Evolutionary conservation across 2,113 vertebrate genomes (phyloP).

Genomic region (Tragelaphus imberbis): DNA sequence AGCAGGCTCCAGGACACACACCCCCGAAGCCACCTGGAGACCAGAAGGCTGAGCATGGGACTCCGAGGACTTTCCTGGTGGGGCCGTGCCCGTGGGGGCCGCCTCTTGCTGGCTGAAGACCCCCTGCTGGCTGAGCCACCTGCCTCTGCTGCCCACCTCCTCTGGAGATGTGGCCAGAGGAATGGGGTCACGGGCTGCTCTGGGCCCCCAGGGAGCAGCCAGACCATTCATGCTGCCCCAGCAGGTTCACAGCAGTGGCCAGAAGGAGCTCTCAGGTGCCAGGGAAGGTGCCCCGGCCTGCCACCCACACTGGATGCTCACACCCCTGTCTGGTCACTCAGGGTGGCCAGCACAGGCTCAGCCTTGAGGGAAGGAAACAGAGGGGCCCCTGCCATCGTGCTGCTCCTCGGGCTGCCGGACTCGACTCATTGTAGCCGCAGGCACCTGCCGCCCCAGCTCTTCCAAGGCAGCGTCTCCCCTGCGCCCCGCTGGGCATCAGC

Average conservation of each 20-base stretch:
- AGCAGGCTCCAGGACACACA: background rate
- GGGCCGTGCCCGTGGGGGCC: fast-evolving
- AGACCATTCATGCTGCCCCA: background rate
- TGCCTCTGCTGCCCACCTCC: background rate
- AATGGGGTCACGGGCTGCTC: background rate
- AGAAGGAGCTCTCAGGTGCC: background rate
- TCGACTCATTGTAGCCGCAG: background rate
- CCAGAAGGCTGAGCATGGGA: background rate
- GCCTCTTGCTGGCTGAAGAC: background rate
- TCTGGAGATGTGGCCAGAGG: background rate
- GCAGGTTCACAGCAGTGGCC: no score
- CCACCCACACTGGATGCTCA: background rate
- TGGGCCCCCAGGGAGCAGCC: background rate
- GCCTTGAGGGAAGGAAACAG: fast-evolving
- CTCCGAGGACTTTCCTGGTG: fast-evolving
- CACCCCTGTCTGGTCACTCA: background rate
- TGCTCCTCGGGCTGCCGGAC: background rate
- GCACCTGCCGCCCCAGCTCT: background rate
- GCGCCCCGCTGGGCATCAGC: fast-evolving
- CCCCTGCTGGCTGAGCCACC: background rate
- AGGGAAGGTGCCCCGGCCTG: background rate
- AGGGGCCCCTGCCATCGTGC: background rate
- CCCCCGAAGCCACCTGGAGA: background rate
- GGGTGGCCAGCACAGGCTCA: background rate
- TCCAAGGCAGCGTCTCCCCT: background rate